These are phyloP conservation scores for Xenopus tropicalis DNA, from an alignment of 2,113 vertebrate species.

Conservation along the genomic window UCB_Xtro_10.0 CM004445.2:86666001-86666500, in stretches of 20 bases:
- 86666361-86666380: no score
- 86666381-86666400: no score
- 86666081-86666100: background rate
- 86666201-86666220: background rate
- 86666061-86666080: background rate
- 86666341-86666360: no score
- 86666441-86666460: no score
- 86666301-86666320: no score
- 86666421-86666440: no score
- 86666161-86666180: background rate
- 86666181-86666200: no score
- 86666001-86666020: background rate
- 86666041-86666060: background rate
- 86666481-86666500: no score
- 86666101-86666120: background rate
- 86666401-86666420: no score
- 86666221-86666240: background rate
- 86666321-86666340: no score
- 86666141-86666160: slow-evolving; percentile 7
- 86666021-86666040: background rate
- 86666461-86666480: no score
- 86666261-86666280: background rate
- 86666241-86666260: background rate
- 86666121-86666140: slow-evolving; percentile 3
- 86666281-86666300: background rate